Evolutionary conservation across 1,140 invertebrate genomes (phyloP), one percentile per base, ranked within the genome.

Genomic region (Drosophila ambigua): DNA sequence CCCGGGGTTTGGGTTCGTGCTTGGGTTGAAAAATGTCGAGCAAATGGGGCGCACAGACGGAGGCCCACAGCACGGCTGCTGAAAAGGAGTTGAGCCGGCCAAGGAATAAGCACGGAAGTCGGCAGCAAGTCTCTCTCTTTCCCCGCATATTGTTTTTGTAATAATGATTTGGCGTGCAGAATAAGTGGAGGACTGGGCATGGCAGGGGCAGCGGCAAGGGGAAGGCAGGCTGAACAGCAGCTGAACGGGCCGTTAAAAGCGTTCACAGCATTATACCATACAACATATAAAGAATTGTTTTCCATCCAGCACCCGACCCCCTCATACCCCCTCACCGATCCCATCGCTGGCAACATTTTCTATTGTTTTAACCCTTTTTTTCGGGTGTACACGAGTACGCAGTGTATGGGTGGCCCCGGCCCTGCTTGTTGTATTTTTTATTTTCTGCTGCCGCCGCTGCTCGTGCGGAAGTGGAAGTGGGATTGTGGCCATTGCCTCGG

Each of bases 241-340:
- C 82, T 87, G 82, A 88, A 88, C 63, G 71, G 78, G 71, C 83
- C 78, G 83, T 88, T 82, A 87, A 87, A 87, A 77, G 75, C 82
- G 77, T 62, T 62, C 55, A 26, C 55, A 77, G 76, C 80, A 76
- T 80, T 77, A 85, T 72, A 64, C 62, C 62, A 68, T 75, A 35
- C 50, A 66, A 58, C 78, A 87, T 80, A 87, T 87, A 87, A 87
- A 82, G 78, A 82, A 85, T 87, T 78, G 82, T 68, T 67, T 78
- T 75, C 53, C 50, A 39, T 39, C 35, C 35, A 11, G 9, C 31
- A 11, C 31, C 9, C 31, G 11, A 11, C 48, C 26, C 31, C 20
- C 20, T 20, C 20, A 7, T n/a, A 45, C 53, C 20, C 39, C 24
- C 23, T 26, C 46, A 35, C 46, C 35, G 4, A 4, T 20, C 63